Evolutionary conservation across 2,113 vertebrate genomes (phyloP).

Genomic region (human (Homo sapiens)): GRCh38 chr2:153108001-153108500

Average conservation of each 20-base stretch:
- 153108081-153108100: too few species aligned
- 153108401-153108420: not conserved
- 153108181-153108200: not conserved
- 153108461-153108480: not conserved
- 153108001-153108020: too few species aligned
- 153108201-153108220: not conserved
- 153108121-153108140: too few species aligned
- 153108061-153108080: too few species aligned
- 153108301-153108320: not conserved
- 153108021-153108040: too few species aligned
- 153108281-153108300: not conserved
- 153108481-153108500: not conserved
- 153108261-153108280: not conserved
- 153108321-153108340: not conserved
- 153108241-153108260: not conserved
- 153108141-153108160: too few species aligned
- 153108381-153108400: conserved; percentile 34
- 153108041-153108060: too few species aligned
- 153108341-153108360: not conserved
- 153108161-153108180: not conserved
- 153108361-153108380: not conserved
- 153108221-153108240: not conserved
- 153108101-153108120: too few species aligned
- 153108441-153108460: not conserved
- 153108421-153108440: not conserved